phyloP scores from a whole-genome alignment of 2,888 invertebrate genomes.

The Syrphus vitripennis region DNA sequence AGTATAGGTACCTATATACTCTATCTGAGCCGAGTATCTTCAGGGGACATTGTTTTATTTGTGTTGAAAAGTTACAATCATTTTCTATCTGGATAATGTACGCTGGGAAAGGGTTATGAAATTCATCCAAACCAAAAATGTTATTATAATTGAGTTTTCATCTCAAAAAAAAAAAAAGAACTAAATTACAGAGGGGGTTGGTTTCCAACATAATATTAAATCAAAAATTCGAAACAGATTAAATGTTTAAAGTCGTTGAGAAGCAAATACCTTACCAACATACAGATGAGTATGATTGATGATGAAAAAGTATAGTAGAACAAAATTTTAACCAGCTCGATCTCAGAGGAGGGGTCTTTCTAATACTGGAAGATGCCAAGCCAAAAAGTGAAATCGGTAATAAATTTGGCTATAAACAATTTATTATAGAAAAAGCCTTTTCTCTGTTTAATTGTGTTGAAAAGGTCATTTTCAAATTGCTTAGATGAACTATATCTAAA shows the following conservation, averaged over 20 bases:
- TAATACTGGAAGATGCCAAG: not conserved
- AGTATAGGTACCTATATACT: not conserved
- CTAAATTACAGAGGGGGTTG: too few relatives aligned
- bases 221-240: conserved; percentile 2
- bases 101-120: not conserved
- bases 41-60: conserved; percentile 14
- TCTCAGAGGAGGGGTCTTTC: not conserved
- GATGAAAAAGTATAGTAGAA: not conserved
- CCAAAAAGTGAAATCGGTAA: not conserved
- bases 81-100: not conserved
- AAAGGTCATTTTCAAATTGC: conserved; percentile 19
- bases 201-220: not conserved
- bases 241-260: conserved; percentile 4
- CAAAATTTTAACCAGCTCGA: not conserved
- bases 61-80: conserved; percentile 18
- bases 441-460: not conserved
- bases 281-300: not conserved
- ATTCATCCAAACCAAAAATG: not conserved
- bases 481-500: not conserved
- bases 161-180: too few relatives aligned
- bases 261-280: not conserved
- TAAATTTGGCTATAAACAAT: conserved; percentile 7
- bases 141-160: conserved; percentile 10
- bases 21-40: not conserved
- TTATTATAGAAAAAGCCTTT: conserved; percentile 8